Percentiles rank a stretch among this genome's conserved stretches.
phyloP scores from a whole-genome alignment of 2,888 invertebrate genomes.

The Marasmarcha lunaedactyla region DNA sequence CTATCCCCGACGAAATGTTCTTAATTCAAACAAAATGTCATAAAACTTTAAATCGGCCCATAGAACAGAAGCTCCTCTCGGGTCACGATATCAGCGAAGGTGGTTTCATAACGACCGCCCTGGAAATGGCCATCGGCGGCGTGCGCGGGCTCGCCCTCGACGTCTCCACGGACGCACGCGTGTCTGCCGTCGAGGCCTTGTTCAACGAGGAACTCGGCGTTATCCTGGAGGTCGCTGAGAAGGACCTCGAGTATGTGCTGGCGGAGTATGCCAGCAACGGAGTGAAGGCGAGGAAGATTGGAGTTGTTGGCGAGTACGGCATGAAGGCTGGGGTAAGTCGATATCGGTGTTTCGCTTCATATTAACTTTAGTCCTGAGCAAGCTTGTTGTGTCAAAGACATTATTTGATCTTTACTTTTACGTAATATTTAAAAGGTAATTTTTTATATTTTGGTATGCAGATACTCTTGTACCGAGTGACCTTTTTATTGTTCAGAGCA shows the following conservation, averaged over 20 bases:
- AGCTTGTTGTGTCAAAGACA: slow-evolving; percentile 1
- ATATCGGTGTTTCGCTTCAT: neutral
- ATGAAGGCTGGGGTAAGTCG: slow-evolving; percentile 69
- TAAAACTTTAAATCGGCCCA: too few relatives aligned
- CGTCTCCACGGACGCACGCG: slow-evolving; percentile 48
- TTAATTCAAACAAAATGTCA: too few relatives aligned
- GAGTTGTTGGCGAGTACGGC: slow-evolving; percentile 75
- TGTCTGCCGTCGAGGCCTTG: slow-evolving; percentile 74
- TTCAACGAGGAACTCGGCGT: slow-evolving; percentile 91
- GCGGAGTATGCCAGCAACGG: slow-evolving; percentile 70
- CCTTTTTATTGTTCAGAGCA: too few relatives aligned
- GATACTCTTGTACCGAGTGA: too few relatives aligned
- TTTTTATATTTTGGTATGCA: too few relatives aligned
- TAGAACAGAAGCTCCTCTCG: slow-evolving; percentile 77
- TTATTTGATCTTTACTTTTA: too few relatives aligned
- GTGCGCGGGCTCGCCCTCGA: slow-evolving; percentile 81
- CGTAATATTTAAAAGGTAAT: too few relatives aligned
- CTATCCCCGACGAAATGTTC: too few relatives aligned
- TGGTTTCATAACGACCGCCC: slow-evolving; percentile 86
- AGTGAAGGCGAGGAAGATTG: slow-evolving; percentile 77
- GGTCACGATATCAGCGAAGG: slow-evolving; percentile 99
- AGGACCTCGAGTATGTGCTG: slow-evolving; percentile 69
- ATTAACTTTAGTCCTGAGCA: neutral
- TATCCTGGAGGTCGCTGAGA: slow-evolving; percentile 78
- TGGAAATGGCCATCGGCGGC: slow-evolving; percentile 98